Evolutionary conservation across 2,113 vertebrate genomes (phyloP), one percentile per base, ranked within the genome.

Genomic region (Trichomycterus rosablanca): DNA sequence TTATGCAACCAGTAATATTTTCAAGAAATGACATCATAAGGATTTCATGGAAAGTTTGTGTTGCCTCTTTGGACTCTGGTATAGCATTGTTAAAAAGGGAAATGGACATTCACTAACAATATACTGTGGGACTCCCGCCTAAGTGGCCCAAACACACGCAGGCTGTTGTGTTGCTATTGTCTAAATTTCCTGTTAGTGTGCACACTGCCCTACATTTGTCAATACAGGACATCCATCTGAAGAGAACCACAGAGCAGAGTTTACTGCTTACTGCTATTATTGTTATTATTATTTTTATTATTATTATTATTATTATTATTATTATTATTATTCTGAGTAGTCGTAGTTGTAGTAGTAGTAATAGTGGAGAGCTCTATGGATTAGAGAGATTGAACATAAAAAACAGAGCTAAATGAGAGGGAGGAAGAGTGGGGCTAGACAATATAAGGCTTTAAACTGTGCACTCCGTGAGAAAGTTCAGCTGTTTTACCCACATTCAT

Each of bases 171-270:
- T 52, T 54, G 34, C 69, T 52, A 63, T 72, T 72, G 69, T 72
- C 39, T 53, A 24, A 52, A 23, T 18, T 67, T 72, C 69, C 69
- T 72, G 59, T 53, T 57, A 63, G 59, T 12, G 63, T 61, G 68
- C 35, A 49, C 20, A 28, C 50, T 20, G 23, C 4, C 20, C 57
- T 51, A 56, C 34, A 45, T 54, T 37, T 71, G 57, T 60, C 68
- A 44, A 23, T 23, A 43, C 40, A 62, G 52, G 57, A 44, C 16
- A 24, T 43, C 40, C 63, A 22, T 65, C 22, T 49, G 18, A 19
- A 19, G 39, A 18, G 4, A 50, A 19, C 9, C 11, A 15, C 14
- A 7, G 45, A 22, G 22, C 14, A 15, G 9, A n/a, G n/a, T n/a
- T n/a, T n/a, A n/a, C n/a, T n/a, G n/a, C n/a, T n/a, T n/a, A n/a